Conservation (phyloP, 2,888 invertebrate species). For the Plebejus anna region DNA sequence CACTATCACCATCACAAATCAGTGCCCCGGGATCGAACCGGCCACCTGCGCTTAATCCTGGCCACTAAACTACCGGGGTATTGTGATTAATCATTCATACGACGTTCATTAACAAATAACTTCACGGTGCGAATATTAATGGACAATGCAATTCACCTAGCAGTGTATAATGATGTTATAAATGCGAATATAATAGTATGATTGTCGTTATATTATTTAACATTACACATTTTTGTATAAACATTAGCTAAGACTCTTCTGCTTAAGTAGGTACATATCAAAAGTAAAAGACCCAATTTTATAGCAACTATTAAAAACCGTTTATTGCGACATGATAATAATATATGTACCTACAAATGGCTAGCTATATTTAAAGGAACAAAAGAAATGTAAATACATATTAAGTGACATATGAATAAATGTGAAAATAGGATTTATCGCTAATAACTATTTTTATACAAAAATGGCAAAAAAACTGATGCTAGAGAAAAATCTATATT, state of each 20-base stretch:
- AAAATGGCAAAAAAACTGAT: no score
- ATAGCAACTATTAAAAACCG: no score
- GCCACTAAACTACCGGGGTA: neutral
- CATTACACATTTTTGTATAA: neutral
- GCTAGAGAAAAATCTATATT: no score
- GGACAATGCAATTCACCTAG: neutral
- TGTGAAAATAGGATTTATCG: no score
- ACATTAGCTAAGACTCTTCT: neutral
- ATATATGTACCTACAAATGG: no score
- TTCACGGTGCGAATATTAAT: constrained; percentile 14
- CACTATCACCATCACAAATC: constrained; percentile 1
- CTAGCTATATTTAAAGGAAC: no score
- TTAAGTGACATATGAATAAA: no score
- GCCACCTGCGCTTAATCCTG: neutral
- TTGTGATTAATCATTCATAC: constrained; percentile 14
- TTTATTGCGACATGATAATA: no score
- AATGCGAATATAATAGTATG: neutral
- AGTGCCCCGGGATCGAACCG: neutral
- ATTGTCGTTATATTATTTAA: neutral
- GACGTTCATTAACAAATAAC: constrained; percentile 20
- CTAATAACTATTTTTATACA: no score
- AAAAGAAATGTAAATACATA: no score
- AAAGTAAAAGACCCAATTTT: neutral
- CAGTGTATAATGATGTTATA: neutral
- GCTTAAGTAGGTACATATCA: neutral